Evolutionary conservation across 2,888 invertebrate species (phyloP).

Genomic region (Archips xylosteana): DNA sequence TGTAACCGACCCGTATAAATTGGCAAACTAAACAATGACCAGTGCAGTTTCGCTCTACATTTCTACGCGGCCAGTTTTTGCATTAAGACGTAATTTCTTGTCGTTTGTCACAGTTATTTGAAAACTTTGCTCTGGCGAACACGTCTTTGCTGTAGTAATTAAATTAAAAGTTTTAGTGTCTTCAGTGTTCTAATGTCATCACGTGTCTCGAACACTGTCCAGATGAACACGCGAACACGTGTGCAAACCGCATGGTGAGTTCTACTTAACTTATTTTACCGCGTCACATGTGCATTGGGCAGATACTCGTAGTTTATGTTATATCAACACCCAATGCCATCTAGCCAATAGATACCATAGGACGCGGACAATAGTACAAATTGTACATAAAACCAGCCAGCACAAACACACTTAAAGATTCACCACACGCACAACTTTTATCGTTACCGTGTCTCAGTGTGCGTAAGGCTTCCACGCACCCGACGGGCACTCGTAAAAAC

Average conservation of each 20-base stretch:
- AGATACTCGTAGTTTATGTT: conserved; percentile 50
- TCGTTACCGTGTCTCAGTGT: conserved; percentile 66
- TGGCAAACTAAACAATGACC: conserved; percentile 84
- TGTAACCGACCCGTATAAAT: conserved; percentile 86
- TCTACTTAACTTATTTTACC: conserved; percentile 35
- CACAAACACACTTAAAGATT: conserved; percentile 71
- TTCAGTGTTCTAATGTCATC: conserved; percentile 70
- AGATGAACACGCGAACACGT: conserved; percentile 64
- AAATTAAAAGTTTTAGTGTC: conserved; percentile 64
- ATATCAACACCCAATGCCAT: conserved; percentile 70
- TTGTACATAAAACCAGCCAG: conserved; percentile 69
- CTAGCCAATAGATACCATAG: conserved; percentile 70
- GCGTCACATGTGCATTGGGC: conserved; percentile 40
- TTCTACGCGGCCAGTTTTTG: conserved; percentile 80
- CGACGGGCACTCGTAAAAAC: conserved; percentile 68
- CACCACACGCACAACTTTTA: conserved; percentile 73
- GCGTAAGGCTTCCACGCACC: conserved; percentile 74
- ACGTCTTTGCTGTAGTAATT: conserved; percentile 80
- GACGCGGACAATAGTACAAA: conserved; percentile 57
- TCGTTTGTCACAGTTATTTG: conserved; percentile 82
- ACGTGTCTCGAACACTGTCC: conserved; percentile 65
- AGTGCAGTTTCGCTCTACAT: conserved; percentile 82
- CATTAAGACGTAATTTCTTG: conserved; percentile 71
- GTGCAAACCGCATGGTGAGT: conserved; percentile 72
- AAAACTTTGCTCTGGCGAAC: conserved; percentile 79